Evolutionary conservation across 1,140 invertebrate species (phyloP), one percentile per base, ranked within the genome.

Genomic region (Euwallacea similis): DNA sequence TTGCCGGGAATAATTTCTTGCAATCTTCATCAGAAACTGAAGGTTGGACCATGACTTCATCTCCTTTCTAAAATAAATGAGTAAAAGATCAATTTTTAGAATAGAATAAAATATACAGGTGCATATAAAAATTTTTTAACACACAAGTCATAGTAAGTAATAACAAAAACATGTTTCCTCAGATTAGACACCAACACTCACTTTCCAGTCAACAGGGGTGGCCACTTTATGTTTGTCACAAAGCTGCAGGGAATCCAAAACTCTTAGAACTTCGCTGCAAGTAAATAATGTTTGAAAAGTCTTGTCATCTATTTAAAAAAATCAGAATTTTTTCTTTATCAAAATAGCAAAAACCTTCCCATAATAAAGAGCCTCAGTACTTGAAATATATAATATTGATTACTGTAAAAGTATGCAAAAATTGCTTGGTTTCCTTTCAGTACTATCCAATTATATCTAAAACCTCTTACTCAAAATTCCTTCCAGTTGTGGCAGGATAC

Each of bases 401-500:
- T 33, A 33, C 21, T 33, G 21, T 33, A 33, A 33, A 33, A 33
- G 4, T 33, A 33, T 33, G 4, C 21, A 2, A 33, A 33, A 33
- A 2, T 33, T 33, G 21, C 21, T 33, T 33, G 21, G 21, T 33
- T 33, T 4, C 4, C 4, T 33, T 33, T 33, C 1, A 33, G 21
- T 6, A 10, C 47, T 50, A 50, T 11, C 1, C 21, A 33, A 33
- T 2, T 33, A 33, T 33, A 1, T 33, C 21, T 33, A 21, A 58
- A 65, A 55, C n/a, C 7, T 15, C 90, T 88, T 83, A 96, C 94
- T 93, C 89, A 76, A 97, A 94, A 82, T 96, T 97, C 72, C 95
- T 87, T 46, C 95, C 95, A 54, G 93, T 95, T 11, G 93, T 96
- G 13, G 92, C 90, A 46, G 95, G 95, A 84, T 98, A 98, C 47